phyloP scores from a whole-genome alignment of 2,888 invertebrate species.

The Nycteola revayana region DNA sequence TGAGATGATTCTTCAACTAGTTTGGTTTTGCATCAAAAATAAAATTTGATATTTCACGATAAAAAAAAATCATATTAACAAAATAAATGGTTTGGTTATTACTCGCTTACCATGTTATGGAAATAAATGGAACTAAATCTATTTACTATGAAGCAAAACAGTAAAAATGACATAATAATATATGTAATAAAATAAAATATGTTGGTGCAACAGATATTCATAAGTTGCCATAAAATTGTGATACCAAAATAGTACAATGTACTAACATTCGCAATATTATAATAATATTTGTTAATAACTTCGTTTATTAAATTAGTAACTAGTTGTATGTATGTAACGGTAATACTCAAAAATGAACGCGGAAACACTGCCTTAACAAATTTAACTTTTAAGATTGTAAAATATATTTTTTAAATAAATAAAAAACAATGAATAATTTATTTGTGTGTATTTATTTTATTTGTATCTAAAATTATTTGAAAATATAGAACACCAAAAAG shows the following conservation, averaged over 20 bases:
- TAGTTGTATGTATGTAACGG: slow-evolving; percentile 37
- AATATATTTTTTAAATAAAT: slow-evolving; percentile 49
- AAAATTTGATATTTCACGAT: no score
- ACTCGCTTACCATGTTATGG: no score
- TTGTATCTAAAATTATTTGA: no score
- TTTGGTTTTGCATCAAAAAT: no score
- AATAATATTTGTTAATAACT: slow-evolving; percentile 34
- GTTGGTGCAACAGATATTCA: slow-evolving; percentile 25
- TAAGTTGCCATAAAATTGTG: slow-evolving; percentile 72
- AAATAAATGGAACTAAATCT: no score
- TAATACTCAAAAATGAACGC: slow-evolving; percentile 70
- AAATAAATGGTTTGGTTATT: no score
- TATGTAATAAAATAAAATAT: no score
- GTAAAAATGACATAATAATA: no score
- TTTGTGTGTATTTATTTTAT: not conserved
- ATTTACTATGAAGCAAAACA: no score
- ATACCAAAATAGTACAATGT: slow-evolving; percentile 62
- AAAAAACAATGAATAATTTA: slow-evolving; percentile 18
- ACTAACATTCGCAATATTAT: slow-evolving; percentile 33
- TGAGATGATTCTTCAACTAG: no score
- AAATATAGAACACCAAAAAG: no score
- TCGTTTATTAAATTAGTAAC: slow-evolving; percentile 34
- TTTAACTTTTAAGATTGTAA: slow-evolving; percentile 59
- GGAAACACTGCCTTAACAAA: slow-evolving; percentile 75
- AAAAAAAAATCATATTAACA: no score